Conservation (phyloP, 2,113 vertebrate genomes). For the Pedionomus torquatus region DNA sequence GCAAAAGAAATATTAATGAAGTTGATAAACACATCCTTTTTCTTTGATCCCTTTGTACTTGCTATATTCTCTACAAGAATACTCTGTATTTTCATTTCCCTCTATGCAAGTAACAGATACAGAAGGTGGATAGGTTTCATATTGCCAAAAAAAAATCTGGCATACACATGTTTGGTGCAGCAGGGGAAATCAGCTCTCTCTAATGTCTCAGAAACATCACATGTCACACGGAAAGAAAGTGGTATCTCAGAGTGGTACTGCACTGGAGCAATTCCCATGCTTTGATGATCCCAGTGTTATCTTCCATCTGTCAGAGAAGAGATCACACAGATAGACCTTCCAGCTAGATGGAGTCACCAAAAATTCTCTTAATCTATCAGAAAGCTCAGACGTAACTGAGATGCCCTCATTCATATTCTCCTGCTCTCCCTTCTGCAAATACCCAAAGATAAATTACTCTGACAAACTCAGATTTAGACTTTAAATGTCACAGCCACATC, state of each 20-base stretch:
- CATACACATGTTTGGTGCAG: neutral
- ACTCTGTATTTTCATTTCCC: neutral
- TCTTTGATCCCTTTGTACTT: neutral
- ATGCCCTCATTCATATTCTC: conserved; percentile 25
- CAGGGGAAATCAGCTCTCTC: neutral
- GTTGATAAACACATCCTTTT: neutral
- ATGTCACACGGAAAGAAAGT: conserved; percentile 12
- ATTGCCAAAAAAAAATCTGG: neutral
- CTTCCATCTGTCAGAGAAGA: conserved; percentile 14
- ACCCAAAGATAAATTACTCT: conserved; percentile 31
- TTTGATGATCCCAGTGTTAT: conserved; percentile 12
- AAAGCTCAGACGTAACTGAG: neutral
- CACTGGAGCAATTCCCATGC: conserved; percentile 1
- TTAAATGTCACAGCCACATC: conserved; percentile 33
- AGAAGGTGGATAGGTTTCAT: neutral
- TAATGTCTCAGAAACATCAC: conserved; percentile 16
- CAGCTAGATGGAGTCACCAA: neutral
- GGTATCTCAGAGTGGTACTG: neutral
- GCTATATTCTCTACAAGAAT: neutral
- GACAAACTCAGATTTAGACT: conserved; percentile 4
- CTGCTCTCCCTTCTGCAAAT: conserved; percentile 9
- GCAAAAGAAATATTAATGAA: neutral
- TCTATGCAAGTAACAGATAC: neutral
- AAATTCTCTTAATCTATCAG: conserved; percentile 1
- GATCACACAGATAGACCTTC: conserved; percentile 22